Evolutionary conservation across 1,140 invertebrate species (phyloP), one percentile per base, ranked within the genome.

Genomic region (Doryteuthis pealeii): DNA sequence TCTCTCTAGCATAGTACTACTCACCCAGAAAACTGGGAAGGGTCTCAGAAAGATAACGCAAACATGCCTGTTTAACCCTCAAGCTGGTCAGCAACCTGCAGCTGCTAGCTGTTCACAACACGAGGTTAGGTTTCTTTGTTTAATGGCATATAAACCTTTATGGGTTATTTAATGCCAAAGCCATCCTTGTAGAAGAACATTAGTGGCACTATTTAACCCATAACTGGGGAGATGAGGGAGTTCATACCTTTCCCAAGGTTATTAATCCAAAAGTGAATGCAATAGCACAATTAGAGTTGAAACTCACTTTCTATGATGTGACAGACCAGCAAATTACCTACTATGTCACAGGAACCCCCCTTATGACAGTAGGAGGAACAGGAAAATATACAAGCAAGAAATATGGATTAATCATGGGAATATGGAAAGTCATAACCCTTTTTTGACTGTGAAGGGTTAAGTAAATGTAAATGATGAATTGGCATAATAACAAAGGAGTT

Each of bases 401-500:
- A 49, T 49, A 49, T 18, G 18, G 45, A 18, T 49, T 49, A 49
- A 49, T 8, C 45, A 49, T 49, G 45, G 18, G 45, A 49, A 49
- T 18, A 49, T 49, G 45, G 18, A 49, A 49, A 10, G 45, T 49
- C 18, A 49, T 8, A 49, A 49, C 45, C 8, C 45, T 49, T 49
- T n/a, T 49, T 49, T 49, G 45, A 49, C 18, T 18, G 18, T 18
- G 18, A 49, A 49, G 45, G 45, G 45, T 49, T 18, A 49, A 49
- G 45, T 49, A 49, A 49, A 8, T 18, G 8, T 18, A 18, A 49
- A 49, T 18, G 18, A 49, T 49, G 45, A 49, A 49, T 18, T 18
- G 45, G 45, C 45, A 49, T 49, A 49, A 49, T 49, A 49, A 49
- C 45, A 49, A 49, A 49, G n/a, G n/a, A n/a, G 45, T 49, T 49